These are phyloP conservation scores for Cosmia pyralina DNA, from an alignment of 2,888 invertebrate species.

Conservation along the genomic window DNA sequence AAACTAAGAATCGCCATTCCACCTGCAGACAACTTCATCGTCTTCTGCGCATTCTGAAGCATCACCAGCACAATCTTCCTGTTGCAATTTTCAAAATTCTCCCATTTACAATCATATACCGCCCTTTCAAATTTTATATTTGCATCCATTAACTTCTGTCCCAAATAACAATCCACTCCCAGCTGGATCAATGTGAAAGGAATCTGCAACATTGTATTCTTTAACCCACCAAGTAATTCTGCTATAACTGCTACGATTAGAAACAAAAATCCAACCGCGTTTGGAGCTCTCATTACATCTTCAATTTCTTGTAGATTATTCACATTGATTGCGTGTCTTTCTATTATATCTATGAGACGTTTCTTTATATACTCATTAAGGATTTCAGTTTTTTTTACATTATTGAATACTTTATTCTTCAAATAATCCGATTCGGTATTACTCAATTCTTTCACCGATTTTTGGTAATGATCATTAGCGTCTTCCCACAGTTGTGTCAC, in stretches of 20 bases:
- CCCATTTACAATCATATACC: conserved; percentile 74
- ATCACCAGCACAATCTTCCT: conserved; percentile 71
- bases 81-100: conserved; percentile 69
- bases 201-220: conserved; percentile 53
- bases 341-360: conserved; percentile 68
- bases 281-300: conserved; percentile 69
- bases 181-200: conserved; percentile 76
- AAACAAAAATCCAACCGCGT: conserved; percentile 74
- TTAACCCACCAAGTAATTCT: conserved; percentile 67
- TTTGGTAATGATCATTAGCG: conserved; percentile 57
- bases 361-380: conserved; percentile 70
- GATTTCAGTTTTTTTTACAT: conserved; percentile 49
- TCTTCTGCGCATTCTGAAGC: conserved; percentile 71
- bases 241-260: conserved; percentile 73
- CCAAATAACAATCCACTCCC: conserved; percentile 71
- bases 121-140: conserved; percentile 67
- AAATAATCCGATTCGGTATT: conserved; percentile 12
- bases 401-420: conserved; percentile 7
- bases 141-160: conserved; percentile 73
- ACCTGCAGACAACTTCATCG: conserved; percentile 71
- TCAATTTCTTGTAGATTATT: conserved; percentile 69
- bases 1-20: conserved; percentile 70
- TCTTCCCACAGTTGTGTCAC: conserved; percentile 72
- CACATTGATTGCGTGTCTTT: conserved; percentile 70
- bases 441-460: conserved; percentile 19